Base-by-base conservation (phyloP, 1,140 invertebrate species). In the Pseudachorutes palmiensis region DNA sequence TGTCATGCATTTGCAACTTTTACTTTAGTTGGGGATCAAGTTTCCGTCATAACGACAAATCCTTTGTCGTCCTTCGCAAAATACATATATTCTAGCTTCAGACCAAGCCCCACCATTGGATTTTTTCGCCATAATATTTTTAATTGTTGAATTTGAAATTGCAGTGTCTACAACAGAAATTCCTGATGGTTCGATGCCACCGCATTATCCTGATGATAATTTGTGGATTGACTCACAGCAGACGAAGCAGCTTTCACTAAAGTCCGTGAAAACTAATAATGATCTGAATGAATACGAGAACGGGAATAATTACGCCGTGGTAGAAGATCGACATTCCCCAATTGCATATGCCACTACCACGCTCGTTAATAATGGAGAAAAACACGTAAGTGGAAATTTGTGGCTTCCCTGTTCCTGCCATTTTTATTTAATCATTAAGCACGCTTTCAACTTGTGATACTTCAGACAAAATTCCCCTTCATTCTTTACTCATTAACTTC, bases 301-400 rank as follows among this genome's bases (percentile, higher is more conserved):
- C 67, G 72, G 65, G 1, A 74, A 74, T 63, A 74, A 74, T 66
- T 74, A 74, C 55, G 72, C 72, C 28, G 72, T 74, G 12, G 72
- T 74, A 19, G 68, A 74, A 61, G 72, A 74, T 58, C 67, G 72
- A n/a, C 70, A 70, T 62, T 76, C 76, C 16, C 76, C 76, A 1
- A 74, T 76, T 51, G 73, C 76, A 16, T 76, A 77, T 65, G 75
- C 76, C 59, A 76, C 75, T 12, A 76, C 75, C 1, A 75, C 75
- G 0, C 73, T 77, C 33, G 73, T 76, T n/a, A n/a, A n/a, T 48
- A 72, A 72, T 64, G 74, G 70, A 36, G 69, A 73, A 65, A 73
- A 73, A 66, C 72, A 73, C 64, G 72, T 73, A 67, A 67, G 72
- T 32, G 3, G 12, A 16, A 61, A 29, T 2, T 16, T 29, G n/a